These are phyloP conservation scores for Lepidostoma basale DNA, from an alignment of 1,140 invertebrate species.

Conservation along the genomic window DNA sequence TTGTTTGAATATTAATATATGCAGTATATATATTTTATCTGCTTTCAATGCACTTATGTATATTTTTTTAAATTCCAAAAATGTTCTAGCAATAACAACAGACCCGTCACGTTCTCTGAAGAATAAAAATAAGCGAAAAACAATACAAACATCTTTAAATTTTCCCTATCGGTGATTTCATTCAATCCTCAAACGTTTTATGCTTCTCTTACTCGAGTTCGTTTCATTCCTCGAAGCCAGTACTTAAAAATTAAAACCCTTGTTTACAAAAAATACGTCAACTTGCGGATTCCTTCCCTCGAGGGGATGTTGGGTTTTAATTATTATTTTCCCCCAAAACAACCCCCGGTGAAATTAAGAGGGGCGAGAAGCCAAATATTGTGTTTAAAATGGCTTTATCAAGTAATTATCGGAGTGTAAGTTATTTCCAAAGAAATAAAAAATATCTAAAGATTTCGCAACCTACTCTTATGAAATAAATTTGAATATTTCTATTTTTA, in stretches of 20 bases:
- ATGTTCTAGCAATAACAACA: too few relatives aligned
- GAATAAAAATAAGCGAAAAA: not conserved
- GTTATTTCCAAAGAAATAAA: slow-evolving; percentile 13
- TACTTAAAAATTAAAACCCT: slow-evolving; percentile 29
- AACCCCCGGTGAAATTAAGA: slow-evolving; percentile 20
- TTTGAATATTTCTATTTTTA: too few relatives aligned
- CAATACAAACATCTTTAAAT: not conserved
- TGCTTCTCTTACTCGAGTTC: not conserved
- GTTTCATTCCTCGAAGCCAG: not conserved
- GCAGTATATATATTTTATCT: not conserved
- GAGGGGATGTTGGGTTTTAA: slow-evolving; percentile 41
- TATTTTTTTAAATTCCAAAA: too few relatives aligned
- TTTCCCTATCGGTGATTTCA: not conserved
- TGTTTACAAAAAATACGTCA: slow-evolving; percentile 40
- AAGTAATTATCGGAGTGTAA: slow-evolving; percentile 37
- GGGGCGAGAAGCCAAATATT: slow-evolving; percentile 40
- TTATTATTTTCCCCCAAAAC: slow-evolving; percentile 42
- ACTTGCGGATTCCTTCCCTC: slow-evolving; percentile 36
- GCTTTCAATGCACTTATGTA: too few relatives aligned
- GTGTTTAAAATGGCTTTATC: slow-evolving; percentile 37
- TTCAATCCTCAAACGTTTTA: not conserved
- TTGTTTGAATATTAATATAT: not conserved
- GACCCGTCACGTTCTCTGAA: not conserved
- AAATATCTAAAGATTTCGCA: too few relatives aligned
- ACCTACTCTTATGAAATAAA: too few relatives aligned